Conservation (phyloP, 2,113 vertebrate genomes). For the Myotis brandtii region DNA sequence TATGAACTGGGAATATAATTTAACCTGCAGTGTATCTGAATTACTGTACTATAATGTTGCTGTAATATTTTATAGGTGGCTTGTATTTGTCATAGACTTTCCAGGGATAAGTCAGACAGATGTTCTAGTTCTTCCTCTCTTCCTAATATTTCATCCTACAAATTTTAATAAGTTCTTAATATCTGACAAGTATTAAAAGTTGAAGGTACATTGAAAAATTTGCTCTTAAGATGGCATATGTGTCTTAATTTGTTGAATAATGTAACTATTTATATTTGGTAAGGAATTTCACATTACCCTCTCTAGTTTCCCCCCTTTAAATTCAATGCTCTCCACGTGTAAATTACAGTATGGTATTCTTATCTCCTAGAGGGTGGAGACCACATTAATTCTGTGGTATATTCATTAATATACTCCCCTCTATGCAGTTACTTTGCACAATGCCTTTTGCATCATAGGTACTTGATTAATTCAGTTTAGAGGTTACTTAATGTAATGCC, state of each 20-base stretch:
- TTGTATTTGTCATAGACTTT: constrained; percentile 33
- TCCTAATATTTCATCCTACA: constrained; percentile 21
- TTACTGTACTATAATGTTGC: background rate
- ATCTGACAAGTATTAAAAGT: constrained; percentile 4
- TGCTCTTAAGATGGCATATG: background rate
- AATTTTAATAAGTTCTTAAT: constrained; percentile 58
- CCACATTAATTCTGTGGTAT: background rate
- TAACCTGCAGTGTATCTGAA: background rate
- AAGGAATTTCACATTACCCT: constrained; percentile 56
- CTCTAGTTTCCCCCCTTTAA: background rate
- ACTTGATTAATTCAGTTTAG: constrained; percentile 65
- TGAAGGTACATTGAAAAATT: constrained; percentile 41
- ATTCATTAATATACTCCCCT: background rate
- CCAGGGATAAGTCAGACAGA: background rate
- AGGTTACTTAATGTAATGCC: constrained; percentile 49
- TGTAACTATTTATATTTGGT: constrained; percentile 40
- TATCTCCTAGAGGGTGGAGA: background rate
- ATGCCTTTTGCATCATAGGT: constrained; percentile 23
- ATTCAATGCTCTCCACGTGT: constrained; percentile 18
- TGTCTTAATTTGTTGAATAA: constrained; percentile 49
- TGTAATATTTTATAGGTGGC: background rate
- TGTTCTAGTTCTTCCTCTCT: background rate
- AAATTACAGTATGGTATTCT: background rate
- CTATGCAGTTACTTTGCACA: constrained; percentile 1
- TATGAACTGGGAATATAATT: constrained; percentile 12